Evolutionary conservation across 1,140 invertebrate species (phyloP).

Genomic region (Gryllus bimaculatus): DNA sequence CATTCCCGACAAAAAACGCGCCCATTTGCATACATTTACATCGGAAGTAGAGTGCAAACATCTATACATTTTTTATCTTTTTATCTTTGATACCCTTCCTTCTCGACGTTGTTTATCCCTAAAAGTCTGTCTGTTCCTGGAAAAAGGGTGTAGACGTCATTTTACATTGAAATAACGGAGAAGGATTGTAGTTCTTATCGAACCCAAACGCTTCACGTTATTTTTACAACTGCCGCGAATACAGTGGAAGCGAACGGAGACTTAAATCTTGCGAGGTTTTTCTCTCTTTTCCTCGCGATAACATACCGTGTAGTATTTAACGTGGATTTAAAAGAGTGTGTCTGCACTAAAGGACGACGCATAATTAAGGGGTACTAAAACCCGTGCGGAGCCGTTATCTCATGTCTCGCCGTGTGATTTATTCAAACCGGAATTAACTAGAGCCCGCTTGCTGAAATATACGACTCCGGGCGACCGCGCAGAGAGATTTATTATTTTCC

Average conservation of each 20-base stretch:
- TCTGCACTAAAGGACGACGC: no score
- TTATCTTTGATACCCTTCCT: background rate
- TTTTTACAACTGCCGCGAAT: no score
- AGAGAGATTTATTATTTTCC: background rate
- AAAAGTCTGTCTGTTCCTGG: background rate
- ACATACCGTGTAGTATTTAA: no score
- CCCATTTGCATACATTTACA: conserved; percentile 4
- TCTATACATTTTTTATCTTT: conserved; percentile 2
- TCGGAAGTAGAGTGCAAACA: background rate
- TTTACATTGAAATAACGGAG: no score
- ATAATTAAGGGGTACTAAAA: no score
- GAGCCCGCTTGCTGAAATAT: background rate
- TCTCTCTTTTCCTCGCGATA: no score
- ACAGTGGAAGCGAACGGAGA: no score
- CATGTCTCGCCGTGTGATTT: background rate
- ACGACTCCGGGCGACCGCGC: background rate
- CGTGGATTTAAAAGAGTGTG: no score
- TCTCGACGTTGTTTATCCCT: background rate
- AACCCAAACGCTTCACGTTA: no score
- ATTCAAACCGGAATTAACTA: background rate
- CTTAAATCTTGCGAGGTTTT: no score
- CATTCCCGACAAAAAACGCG: background rate
- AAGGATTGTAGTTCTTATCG: no score
- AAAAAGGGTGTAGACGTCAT: background rate
- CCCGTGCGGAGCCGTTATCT: background rate